These are phyloP conservation scores for Neelides sp. DNA, from an alignment of 1,140 invertebrate species.

Conservation along the genomic window DNA sequence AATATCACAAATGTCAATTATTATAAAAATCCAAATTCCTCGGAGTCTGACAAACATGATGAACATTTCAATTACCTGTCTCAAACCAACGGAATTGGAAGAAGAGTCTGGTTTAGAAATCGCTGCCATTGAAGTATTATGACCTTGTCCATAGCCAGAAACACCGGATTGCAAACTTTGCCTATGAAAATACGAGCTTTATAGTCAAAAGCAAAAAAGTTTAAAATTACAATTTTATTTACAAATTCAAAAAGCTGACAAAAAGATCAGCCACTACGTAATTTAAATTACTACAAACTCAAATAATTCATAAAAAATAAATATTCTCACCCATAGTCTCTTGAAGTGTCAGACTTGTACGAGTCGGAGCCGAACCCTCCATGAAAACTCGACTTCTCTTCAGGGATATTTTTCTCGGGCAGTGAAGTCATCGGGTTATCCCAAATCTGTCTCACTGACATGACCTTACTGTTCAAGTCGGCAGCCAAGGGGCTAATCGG, in stretches of 20 bases:
- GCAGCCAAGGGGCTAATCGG: conserved; percentile 19
- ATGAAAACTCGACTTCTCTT: conserved; percentile 16
- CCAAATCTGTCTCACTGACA: conserved; percentile 24
- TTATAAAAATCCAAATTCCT: too few species aligned
- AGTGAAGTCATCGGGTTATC: conserved; percentile 12
- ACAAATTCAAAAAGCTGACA: too few species aligned
- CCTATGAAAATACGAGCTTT: too few species aligned
- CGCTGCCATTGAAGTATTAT: conserved; percentile 12
- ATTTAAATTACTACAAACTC: too few species aligned
- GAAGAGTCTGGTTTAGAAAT: conserved; percentile 27
- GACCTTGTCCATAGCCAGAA: conserved; percentile 15
- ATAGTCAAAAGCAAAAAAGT: too few species aligned
- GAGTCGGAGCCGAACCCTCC: conserved; percentile 13
- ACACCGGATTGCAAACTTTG: conserved; percentile 8
- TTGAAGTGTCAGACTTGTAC: conserved; percentile 14
- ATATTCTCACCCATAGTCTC: conserved; percentile 14
- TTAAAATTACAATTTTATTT: too few species aligned
- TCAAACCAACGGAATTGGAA: too few species aligned
- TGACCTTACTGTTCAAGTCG: conserved; percentile 24
- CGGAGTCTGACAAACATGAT: too few species aligned
- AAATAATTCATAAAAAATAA: conserved; percentile 1
- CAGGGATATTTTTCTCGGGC: conserved; percentile 1
- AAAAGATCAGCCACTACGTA: too few species aligned
- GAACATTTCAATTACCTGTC: too few species aligned
- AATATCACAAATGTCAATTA: too few species aligned